A percentile compares a stretch with the other conserved stretches of the same genome.
Evolutionary conservation across 2,888 invertebrate species (phyloP).

Genomic region (Agriopis aurantiaria): DNA sequence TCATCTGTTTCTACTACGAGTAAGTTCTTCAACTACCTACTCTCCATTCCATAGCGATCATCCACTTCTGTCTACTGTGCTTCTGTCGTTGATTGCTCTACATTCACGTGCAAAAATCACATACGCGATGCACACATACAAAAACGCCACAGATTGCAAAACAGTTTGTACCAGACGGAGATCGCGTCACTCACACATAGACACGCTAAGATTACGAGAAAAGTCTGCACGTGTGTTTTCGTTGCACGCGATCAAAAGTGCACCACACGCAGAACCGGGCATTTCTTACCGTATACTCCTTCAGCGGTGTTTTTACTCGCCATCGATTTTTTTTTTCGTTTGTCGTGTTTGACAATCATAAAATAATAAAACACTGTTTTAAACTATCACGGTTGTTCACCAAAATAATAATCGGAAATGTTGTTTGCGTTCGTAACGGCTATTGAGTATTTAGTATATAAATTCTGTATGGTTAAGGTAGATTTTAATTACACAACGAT

Average conservation of each 20-base stretch:
- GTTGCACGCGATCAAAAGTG: conserved; percentile 73
- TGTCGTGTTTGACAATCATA: conserved; percentile 19
- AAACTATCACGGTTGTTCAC: too few species aligned
- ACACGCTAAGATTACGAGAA: conserved; percentile 41
- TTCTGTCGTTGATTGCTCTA: conserved; percentile 45
- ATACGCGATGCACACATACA: conserved; percentile 42
- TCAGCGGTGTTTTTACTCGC: background rate
- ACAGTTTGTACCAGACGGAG: conserved; percentile 26
- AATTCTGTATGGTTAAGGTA: conserved; percentile 10
- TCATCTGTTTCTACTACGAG: too few species aligned
- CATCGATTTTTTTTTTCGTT: background rate
- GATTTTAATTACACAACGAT: conserved; percentile 21
- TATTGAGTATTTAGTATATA: conserved; percentile 18
- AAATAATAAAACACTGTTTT: too few species aligned
- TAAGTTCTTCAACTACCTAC: background rate
- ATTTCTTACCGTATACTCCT: conserved; percentile 64
- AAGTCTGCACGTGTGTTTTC: conserved; percentile 54
- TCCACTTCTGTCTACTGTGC: conserved; percentile 26
- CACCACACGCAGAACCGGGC: conserved; percentile 69
- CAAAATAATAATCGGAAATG: too few species aligned
- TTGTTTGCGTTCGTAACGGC: conserved; percentile 20
- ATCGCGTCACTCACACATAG: conserved; percentile 44
- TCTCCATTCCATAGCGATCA: background rate
- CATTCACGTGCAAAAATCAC: conserved; percentile 51
- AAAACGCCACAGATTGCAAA: conserved; percentile 23